phyloP scores from a whole-genome alignment of 2,888 invertebrate species.

The Stictocephala bisonia region DNA sequence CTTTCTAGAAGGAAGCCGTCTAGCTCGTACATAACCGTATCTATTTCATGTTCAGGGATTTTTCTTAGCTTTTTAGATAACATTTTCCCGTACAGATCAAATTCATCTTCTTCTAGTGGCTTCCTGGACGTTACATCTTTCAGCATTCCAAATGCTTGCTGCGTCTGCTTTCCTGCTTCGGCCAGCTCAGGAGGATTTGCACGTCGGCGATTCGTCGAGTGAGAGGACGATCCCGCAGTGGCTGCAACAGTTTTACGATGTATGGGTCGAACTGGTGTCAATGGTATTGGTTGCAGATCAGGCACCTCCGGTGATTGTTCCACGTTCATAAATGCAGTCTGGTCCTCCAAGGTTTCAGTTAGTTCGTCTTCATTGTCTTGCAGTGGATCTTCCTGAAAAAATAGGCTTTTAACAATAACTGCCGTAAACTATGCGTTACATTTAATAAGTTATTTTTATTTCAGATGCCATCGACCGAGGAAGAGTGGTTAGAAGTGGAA shows the following conservation, averaged over 20 bases:
- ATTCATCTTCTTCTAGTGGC: conserved; percentile 64
- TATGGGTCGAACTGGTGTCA: conserved; percentile 18
- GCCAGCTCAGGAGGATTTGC: conserved; percentile 47
- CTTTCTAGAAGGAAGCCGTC: conserved; percentile 58
- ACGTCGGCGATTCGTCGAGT: conserved; percentile 41
- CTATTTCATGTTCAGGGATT: conserved; percentile 66
- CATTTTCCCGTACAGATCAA: conserved; percentile 66
- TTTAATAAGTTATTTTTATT: conserved; percentile 34
- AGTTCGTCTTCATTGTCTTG: background rate
- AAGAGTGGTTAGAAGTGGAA: conserved; percentile 47
- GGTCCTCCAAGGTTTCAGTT: conserved; percentile 17
- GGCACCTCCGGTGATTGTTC: conserved; percentile 7
- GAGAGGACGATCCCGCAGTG: too few relatives aligned
- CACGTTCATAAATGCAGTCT: conserved; percentile 16
- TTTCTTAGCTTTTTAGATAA: conserved; percentile 66
- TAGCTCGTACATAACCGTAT: conserved; percentile 67
- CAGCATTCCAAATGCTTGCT: conserved; percentile 34
- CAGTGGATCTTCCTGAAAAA: conserved; percentile 30
- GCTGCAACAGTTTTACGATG: conserved; percentile 23
- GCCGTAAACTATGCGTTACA: conserved; percentile 2
- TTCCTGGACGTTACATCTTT: conserved; percentile 36
- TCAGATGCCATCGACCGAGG: conserved; percentile 47
- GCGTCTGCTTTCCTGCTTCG: conserved; percentile 46
- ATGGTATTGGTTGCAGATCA: conserved; percentile 14
- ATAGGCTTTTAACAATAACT: conserved; percentile 8